A percentile compares a stretch with the other conserved stretches of the same genome.
Evolutionary conservation across 2,113 vertebrate species (phyloP).

Genomic region (Rafetus swinhoei): DNA sequence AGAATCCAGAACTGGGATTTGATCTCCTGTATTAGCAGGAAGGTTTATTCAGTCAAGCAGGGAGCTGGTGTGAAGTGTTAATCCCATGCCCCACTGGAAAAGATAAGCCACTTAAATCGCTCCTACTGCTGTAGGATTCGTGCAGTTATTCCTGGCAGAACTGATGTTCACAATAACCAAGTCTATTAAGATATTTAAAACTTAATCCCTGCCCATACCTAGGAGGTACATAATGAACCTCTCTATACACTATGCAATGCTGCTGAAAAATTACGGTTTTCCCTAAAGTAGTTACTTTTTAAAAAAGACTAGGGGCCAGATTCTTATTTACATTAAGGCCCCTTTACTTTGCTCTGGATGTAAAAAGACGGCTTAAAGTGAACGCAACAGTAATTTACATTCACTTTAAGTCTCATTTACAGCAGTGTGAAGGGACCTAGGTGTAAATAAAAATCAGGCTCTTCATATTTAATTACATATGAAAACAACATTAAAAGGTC

Average conservation of each 20-base stretch:
- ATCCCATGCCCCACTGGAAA: neutral
- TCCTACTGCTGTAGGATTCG: slow-evolving; percentile 30
- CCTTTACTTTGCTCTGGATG: neutral
- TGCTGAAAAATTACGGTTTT: neutral
- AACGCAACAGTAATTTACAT: neutral
- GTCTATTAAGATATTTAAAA: neutral
- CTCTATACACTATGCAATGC: neutral
- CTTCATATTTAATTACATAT: neutral
- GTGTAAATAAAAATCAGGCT: neutral
- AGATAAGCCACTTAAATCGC: slow-evolving; percentile 15
- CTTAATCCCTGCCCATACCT: neutral
- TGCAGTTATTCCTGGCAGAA: neutral
- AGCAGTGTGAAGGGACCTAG: neutral
- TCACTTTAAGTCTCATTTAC: no score
- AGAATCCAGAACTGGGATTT: neutral
- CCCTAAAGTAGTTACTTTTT: neutral
- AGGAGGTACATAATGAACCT: neutral
- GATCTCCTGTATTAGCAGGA: slow-evolving; percentile 25
- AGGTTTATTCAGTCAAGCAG: slow-evolving; percentile 27
- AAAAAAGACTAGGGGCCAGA: neutral
- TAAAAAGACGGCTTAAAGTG: neutral
- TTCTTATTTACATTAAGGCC: neutral
- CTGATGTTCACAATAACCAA: slow-evolving; percentile 10
- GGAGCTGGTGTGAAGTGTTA: slow-evolving; percentile 25
- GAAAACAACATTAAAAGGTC: neutral